These are phyloP conservation scores for Indicator maculatus DNA, from an alignment of 2,113 vertebrate species.

Conservation along the genomic window DNA sequence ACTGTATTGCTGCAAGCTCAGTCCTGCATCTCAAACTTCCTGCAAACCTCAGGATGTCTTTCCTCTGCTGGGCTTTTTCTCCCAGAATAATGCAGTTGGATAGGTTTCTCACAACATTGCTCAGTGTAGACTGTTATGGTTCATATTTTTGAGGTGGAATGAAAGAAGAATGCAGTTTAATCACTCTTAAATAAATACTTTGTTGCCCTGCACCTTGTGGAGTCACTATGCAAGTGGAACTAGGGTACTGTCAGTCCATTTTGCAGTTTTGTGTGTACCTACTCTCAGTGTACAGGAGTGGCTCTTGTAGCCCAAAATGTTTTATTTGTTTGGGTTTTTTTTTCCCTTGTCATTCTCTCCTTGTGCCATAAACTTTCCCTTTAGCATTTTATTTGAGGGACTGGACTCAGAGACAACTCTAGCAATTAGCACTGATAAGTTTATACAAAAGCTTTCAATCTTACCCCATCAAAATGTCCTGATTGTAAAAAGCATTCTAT, in stretches of 20 bases:
- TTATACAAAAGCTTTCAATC: background rate
- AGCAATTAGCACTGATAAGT: background rate
- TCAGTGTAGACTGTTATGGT: background rate
- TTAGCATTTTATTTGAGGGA: background rate
- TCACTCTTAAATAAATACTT: background rate
- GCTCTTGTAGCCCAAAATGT: background rate
- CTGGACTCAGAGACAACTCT: background rate
- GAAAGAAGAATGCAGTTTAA: background rate
- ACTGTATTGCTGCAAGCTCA: constrained; percentile 2
- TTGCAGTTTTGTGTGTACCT: background rate
- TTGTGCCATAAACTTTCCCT: background rate
- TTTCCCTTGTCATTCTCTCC: background rate
- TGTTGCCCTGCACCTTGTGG: background rate
- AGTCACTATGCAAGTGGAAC: background rate
- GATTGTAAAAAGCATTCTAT: background rate
- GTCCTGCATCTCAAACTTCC: background rate
- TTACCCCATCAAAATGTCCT: background rate
- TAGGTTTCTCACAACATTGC: background rate
- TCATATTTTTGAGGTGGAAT: background rate
- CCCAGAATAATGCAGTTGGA: background rate
- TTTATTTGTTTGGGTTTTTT: background rate
- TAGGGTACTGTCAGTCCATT: background rate
- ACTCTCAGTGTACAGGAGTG: background rate
- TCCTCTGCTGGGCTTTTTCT: background rate
- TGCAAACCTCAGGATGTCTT: background rate